Evolutionary conservation across 1,140 invertebrate genomes (phyloP).

Genomic region (Drosophila orosa): DNA sequence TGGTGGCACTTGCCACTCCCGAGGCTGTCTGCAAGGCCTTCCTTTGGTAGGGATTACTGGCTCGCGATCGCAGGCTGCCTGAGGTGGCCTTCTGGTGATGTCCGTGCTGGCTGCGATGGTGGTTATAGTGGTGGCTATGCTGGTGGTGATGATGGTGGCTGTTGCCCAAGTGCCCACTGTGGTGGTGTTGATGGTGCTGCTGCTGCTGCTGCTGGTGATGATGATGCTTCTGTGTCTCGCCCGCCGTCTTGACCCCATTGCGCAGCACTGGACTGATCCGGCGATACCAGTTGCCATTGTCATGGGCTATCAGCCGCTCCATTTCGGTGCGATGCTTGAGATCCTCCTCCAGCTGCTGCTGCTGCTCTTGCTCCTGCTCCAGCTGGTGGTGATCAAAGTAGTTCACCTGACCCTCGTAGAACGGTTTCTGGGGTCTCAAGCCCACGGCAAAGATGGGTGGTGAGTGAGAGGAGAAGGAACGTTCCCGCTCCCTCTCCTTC

Average conservation of each 20-base stretch:
- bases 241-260: conserved; percentile 60
- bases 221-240: conserved; percentile 23
- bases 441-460: conserved; percentile 63
- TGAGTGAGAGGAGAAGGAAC: conserved; percentile 33
- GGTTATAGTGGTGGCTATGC: conserved; percentile 23
- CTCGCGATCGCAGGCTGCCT: conserved; percentile 2
- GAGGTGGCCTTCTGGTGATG: conserved; percentile 27
- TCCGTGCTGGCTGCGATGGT: conserved; percentile 28
- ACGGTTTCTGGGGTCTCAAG: conserved; percentile 52
- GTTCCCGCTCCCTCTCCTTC: conserved; percentile 19
- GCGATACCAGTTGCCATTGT: conserved; percentile 73
- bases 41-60: conserved; percentile 54
- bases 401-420: conserved; percentile 77
- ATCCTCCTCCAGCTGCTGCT: conserved; percentile 19
- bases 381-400: conserved; percentile 60
- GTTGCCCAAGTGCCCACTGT: conserved; percentile 12
- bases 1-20: not conserved
- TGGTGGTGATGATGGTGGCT: conserved; percentile 25
- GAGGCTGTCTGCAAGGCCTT: conserved; percentile 8
- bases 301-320: conserved; percentile 66
- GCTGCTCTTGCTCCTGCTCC: conserved; percentile 19
- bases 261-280: conserved; percentile 70
- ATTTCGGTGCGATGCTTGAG: conserved; percentile 58
- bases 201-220: conserved; percentile 27
- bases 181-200: conserved; percentile 31